phyloP scores from a whole-genome alignment of 2,113 vertebrate species.

The Rhabdomys dilectus region DNA sequence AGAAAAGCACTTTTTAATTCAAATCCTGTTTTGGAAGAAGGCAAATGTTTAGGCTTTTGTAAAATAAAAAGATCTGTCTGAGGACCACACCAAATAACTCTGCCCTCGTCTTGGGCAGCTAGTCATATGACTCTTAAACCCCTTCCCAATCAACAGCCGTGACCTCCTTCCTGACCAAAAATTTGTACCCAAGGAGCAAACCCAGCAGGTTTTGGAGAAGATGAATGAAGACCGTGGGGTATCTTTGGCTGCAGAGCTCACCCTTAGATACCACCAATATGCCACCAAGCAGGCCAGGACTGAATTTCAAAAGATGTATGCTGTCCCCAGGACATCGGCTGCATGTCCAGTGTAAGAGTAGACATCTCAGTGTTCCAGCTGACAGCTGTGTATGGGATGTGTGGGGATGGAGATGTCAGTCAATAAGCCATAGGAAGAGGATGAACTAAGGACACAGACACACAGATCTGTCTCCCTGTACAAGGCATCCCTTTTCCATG shows the following conservation, averaged over 20 bases:
- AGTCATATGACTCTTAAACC: not conserved
- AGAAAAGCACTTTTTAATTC: conserved; percentile 61
- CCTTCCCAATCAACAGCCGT: not conserved
- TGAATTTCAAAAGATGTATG: not conserved
- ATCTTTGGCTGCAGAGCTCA: not conserved
- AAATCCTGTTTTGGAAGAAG: conserved; percentile 53
- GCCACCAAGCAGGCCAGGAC: not conserved
- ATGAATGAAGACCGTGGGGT: not conserved
- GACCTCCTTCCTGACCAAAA: not conserved
- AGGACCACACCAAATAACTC: not conserved
- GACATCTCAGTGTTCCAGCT: not conserved
- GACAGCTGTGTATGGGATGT: too few species aligned
- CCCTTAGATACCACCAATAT: not conserved
- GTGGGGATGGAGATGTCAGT: not conserved
- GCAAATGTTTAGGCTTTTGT: conserved; percentile 52
- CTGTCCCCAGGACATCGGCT: not conserved
- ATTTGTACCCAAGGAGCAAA: not conserved
- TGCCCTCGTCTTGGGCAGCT: not conserved
- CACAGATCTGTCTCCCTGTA: not conserved
- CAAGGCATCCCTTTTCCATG: not conserved
- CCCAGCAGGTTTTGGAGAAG: not conserved
- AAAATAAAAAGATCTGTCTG: conserved; percentile 41
- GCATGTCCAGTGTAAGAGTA: not conserved
- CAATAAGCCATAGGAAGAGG: not conserved
- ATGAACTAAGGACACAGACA: not conserved